Percentiles rank a stretch among this genome's conserved stretches.
Conservation (phyloP, 2,888 invertebrate genomes). For the Carterocephalus palaemon region DNA sequence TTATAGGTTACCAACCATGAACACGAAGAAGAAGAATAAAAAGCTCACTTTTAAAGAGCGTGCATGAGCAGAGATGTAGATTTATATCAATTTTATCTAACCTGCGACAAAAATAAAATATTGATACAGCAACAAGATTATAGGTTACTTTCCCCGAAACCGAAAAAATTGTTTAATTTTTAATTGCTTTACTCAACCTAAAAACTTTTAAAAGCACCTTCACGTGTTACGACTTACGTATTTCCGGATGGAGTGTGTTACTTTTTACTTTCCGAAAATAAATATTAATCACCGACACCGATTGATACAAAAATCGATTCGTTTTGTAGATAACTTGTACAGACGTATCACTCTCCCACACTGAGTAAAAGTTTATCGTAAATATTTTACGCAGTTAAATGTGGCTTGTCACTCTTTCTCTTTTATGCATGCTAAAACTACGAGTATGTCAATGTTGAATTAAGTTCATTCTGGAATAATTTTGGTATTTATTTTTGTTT, state of each 20-base stretch:
- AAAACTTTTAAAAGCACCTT: conserved; percentile 1
- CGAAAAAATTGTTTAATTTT: not conserved
- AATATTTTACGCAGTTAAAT: too few species aligned
- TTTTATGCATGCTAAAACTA: too few species aligned
- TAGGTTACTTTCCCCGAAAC: conserved; percentile 7
- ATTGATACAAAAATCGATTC: conserved; percentile 12
- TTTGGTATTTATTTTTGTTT: too few species aligned
- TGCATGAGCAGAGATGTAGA: too few species aligned
- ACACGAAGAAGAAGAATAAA: too few species aligned
- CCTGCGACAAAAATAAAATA: too few species aligned
- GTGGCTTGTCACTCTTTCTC: conserved; percentile 1
- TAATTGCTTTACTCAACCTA: conserved; percentile 2
- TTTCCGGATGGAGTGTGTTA: too few species aligned
- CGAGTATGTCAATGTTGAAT: too few species aligned
- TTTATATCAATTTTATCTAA: too few species aligned
- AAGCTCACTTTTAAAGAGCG: too few species aligned
- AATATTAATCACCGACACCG: conserved; percentile 17
- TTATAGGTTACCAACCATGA: too few species aligned
- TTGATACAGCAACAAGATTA: not conserved
- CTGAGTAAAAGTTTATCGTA: not conserved
- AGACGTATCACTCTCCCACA: conserved; percentile 12
- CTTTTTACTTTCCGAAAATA: conserved; percentile 14
- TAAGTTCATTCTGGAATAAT: too few species aligned
- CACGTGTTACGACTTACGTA: conserved; percentile 2
- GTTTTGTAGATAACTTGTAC: conserved; percentile 4